Evolutionary conservation across 2,797 vertebrate genomes (phyloP).

Genomic region (Iguana delicatissima): DNA sequence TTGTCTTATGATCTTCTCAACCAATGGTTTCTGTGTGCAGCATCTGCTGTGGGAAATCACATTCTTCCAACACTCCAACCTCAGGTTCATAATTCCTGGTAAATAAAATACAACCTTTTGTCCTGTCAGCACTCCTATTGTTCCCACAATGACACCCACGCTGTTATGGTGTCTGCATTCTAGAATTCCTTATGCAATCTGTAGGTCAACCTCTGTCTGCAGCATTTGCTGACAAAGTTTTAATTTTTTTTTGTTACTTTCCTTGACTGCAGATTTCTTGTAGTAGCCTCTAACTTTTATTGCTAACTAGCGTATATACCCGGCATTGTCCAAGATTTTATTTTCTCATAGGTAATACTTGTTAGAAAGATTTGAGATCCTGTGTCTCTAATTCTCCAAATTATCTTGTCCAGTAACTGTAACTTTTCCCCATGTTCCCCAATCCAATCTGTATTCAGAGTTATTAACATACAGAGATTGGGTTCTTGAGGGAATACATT

Average conservation of each 20-base stretch:
- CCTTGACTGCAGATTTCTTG: conserved; percentile 1
- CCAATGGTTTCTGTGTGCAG: background rate
- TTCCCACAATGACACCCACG: background rate
- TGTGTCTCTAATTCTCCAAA: too few relatives aligned
- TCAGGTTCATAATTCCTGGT: background rate
- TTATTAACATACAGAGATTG: too few relatives aligned
- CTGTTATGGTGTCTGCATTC: background rate
- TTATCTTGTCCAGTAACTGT: too few relatives aligned
- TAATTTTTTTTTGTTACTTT: background rate
- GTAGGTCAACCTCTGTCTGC: background rate
- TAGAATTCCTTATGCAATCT: background rate
- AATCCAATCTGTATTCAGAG: too few relatives aligned
- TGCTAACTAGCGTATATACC: background rate
- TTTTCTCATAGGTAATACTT: too few relatives aligned
- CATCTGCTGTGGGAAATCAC: background rate
- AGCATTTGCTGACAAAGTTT: background rate
- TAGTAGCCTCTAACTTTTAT: background rate
- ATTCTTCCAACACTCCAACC: background rate
- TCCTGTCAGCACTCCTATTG: background rate
- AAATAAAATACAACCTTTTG: background rate
- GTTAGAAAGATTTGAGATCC: too few relatives aligned
- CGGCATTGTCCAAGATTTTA: too few relatives aligned
- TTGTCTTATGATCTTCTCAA: background rate
- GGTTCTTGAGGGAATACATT: too few relatives aligned
- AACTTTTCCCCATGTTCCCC: too few relatives aligned